These are phyloP conservation scores for Otocyon megalotis DNA, from an alignment of 2,113 vertebrate species.

Conservation along the genomic window DNA sequence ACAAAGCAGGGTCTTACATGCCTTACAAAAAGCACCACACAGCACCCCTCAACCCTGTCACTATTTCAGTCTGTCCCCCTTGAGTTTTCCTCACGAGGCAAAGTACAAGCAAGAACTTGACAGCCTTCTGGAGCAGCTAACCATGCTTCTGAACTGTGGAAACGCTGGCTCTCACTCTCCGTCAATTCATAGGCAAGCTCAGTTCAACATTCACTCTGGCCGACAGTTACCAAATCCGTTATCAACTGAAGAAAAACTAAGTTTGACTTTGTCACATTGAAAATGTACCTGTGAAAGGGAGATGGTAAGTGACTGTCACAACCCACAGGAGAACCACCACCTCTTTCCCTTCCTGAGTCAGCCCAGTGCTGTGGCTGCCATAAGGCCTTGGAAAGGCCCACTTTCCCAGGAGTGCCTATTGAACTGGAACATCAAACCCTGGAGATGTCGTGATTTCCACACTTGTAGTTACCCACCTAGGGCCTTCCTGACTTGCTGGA, in stretches of 20 bases:
- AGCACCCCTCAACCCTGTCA: background rate
- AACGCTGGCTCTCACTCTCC: background rate
- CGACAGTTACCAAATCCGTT: background rate
- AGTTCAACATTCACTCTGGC: background rate
- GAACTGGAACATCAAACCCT: background rate
- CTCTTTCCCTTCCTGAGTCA: background rate
- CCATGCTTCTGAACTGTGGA: background rate
- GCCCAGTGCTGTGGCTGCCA: background rate
- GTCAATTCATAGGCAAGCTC: background rate
- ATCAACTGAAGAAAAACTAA: background rate
- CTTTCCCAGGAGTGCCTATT: background rate
- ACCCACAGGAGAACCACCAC: background rate
- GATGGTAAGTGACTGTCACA: background rate
- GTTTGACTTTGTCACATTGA: background rate
- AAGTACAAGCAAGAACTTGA: background rate
- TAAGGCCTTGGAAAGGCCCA: background rate
- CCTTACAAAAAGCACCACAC: background rate
- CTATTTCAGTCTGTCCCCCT: background rate
- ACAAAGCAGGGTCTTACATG: background rate
- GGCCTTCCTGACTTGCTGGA: background rate
- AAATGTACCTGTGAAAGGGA: background rate
- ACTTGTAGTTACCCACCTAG: background rate
- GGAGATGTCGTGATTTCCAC: background rate
- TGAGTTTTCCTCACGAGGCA: background rate
- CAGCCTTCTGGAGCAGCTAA: background rate